Evolutionary conservation across 2,797 vertebrate species (phyloP).

Genomic region (Paguma larvata): DNA sequence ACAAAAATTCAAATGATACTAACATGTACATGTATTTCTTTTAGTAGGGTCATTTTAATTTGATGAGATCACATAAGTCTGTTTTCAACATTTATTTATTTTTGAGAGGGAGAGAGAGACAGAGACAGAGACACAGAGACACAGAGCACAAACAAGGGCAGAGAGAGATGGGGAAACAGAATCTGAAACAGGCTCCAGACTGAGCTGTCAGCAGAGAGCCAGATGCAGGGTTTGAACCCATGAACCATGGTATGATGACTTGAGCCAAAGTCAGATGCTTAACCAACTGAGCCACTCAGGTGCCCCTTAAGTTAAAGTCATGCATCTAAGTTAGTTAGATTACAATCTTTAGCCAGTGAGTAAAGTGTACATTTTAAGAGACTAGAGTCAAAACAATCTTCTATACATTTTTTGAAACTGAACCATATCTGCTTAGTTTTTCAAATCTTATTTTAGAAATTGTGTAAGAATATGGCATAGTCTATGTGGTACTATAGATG

Average conservation of each 20-base stretch:
- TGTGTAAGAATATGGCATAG: background rate
- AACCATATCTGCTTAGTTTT: background rate
- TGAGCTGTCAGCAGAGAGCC: no score
- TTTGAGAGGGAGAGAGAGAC: no score
- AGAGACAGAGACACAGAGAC: no score
- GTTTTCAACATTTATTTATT: no score
- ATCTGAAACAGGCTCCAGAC: no score
- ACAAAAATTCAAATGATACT: conserved; percentile 12
- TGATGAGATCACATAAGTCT: background rate
- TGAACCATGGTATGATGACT: no score
- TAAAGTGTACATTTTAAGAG: background rate
- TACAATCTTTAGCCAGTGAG: background rate
- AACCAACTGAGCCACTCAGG: no score
- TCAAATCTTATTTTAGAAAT: background rate
- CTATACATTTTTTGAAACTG: background rate
- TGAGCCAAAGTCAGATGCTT: no score
- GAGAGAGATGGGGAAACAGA: no score
- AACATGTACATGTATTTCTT: background rate
- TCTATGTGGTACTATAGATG: background rate
- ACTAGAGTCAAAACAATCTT: background rate
- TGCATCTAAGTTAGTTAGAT: background rate
- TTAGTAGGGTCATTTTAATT: background rate
- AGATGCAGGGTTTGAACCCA: no score
- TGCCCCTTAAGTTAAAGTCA: background rate
- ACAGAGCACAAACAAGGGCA: no score